Percentiles rank a stretch among this genome's conserved stretches.
Conservation (phyloP, 2,113 vertebrate species). For the Lucifuga dentata region DNA sequence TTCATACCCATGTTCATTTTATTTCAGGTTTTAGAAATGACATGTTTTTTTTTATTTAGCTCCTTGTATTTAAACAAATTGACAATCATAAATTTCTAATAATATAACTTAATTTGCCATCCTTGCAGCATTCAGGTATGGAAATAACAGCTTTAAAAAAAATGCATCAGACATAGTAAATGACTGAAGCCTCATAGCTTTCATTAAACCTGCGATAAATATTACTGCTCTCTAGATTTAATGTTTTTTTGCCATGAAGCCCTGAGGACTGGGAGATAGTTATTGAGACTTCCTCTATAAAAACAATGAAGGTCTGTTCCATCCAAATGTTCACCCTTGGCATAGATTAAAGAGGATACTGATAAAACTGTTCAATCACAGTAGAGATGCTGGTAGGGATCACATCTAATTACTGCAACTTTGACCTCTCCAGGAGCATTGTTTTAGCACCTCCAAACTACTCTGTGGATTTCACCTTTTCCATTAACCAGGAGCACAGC, state of each 20-base stretch:
- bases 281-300: conserved; percentile 32
- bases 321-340: conserved; percentile 27
- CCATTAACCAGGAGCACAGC: conserved; percentile 55
- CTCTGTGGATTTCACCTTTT: conserved; percentile 58
- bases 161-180: not conserved
- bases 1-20: too few relatives aligned
- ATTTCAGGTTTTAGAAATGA: too few relatives aligned
- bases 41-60: too few relatives aligned
- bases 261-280: conserved; percentile 28
- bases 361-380: conserved; percentile 69
- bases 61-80: too few relatives aligned
- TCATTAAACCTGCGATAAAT: conserved; percentile 49
- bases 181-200: conserved; percentile 11
- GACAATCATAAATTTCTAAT: too few relatives aligned
- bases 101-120: too few relatives aligned
- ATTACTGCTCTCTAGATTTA: conserved; percentile 48
- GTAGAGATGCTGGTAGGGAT: conserved; percentile 52
- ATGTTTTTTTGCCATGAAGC: conserved; percentile 41
- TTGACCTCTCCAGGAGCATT: conserved; percentile 59
- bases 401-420: conserved; percentile 75
- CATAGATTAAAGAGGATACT: conserved; percentile 53
- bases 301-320: conserved; percentile 33
- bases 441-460: conserved; percentile 28
- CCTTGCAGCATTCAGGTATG: not conserved
- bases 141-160: not conserved